phyloP scores from a whole-genome alignment of 2,797 vertebrate species.

The Enteromius argenteus region DNA sequence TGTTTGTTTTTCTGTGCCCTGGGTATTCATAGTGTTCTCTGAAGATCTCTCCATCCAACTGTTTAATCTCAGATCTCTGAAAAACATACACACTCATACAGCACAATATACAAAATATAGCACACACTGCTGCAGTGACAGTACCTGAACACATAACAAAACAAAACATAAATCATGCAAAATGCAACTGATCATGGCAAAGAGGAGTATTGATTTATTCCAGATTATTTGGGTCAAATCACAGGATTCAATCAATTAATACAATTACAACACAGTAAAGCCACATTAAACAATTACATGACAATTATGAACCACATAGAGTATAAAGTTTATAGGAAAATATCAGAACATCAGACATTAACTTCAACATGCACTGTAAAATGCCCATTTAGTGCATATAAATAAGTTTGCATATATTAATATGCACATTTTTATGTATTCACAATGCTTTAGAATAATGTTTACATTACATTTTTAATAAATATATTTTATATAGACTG shows the following conservation, averaged over 20 bases:
- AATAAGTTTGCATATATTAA: constrained; percentile 42
- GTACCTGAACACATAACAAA: no score
- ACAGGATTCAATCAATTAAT: constrained; percentile 31
- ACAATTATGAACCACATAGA: constrained; percentile 4
- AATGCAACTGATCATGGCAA: constrained; percentile 2
- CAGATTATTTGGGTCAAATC: constrained; percentile 37
- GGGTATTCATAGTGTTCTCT: constrained; percentile 77
- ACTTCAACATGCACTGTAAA: constrained; percentile 39
- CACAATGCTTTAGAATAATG: constrained; percentile 34
- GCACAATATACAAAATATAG: neutral
- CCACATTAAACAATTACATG: constrained; percentile 29
- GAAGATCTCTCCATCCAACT: constrained; percentile 86
- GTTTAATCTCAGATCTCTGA: constrained; percentile 87
- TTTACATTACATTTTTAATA: constrained; percentile 15
- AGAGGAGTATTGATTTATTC: constrained; percentile 44
- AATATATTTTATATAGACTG: constrained; percentile 34
- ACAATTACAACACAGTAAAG: constrained; percentile 40
- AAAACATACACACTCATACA: constrained; percentile 49
- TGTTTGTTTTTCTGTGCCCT: constrained; percentile 79
- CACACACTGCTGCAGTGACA: neutral
- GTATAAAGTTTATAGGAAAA: constrained; percentile 47
- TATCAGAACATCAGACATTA: constrained; percentile 41
- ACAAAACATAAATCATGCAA: neutral
- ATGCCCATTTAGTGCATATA: constrained; percentile 36
- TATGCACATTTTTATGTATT: constrained; percentile 21